A percentile compares a stretch with the other conserved stretches of the same genome.
Conservation (phyloP, 2,888 invertebrate species). For the Scelioninae gen. 1 region DNA sequence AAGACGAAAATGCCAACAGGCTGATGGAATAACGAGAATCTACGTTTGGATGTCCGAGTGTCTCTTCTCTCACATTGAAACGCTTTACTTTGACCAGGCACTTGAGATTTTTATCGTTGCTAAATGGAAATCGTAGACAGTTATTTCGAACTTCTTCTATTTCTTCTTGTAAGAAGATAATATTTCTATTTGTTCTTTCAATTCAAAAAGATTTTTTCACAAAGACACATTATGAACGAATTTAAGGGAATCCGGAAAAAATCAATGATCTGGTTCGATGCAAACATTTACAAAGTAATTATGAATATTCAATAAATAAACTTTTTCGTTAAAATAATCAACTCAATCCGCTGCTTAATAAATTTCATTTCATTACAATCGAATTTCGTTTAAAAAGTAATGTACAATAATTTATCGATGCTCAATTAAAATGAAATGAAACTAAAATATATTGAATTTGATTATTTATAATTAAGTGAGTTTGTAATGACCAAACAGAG, state of each 20-base stretch:
- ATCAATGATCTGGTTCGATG: background rate
- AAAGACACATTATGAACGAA: too few relatives aligned
- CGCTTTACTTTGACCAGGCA: conserved; percentile 23
- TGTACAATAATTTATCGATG: background rate
- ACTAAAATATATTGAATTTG: background rate
- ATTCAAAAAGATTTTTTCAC: too few relatives aligned
- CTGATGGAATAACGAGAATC: conserved; percentile 55
- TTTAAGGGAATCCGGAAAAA: too few relatives aligned
- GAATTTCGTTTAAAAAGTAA: background rate
- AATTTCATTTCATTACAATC: conserved; percentile 2
- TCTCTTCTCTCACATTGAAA: conserved; percentile 19
- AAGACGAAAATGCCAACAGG: conserved; percentile 65
- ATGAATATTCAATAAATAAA: background rate
- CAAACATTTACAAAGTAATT: background rate
- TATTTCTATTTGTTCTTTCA: too few relatives aligned
- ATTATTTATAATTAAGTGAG: background rate
- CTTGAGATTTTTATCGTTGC: conserved; percentile 29
- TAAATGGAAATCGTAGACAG: conserved; percentile 11
- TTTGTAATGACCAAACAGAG: too few relatives aligned
- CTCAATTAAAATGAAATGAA: background rate
- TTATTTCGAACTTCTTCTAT: background rate
- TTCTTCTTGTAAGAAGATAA: background rate
- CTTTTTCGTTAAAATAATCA: background rate
- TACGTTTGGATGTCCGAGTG: conserved; percentile 47
- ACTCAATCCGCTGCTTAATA: background rate